Percentiles rank a stretch among this genome's conserved stretches.
phyloP scores from a whole-genome alignment of 2,113 vertebrate genomes.

The Psittacula cyanocephala region DNA sequence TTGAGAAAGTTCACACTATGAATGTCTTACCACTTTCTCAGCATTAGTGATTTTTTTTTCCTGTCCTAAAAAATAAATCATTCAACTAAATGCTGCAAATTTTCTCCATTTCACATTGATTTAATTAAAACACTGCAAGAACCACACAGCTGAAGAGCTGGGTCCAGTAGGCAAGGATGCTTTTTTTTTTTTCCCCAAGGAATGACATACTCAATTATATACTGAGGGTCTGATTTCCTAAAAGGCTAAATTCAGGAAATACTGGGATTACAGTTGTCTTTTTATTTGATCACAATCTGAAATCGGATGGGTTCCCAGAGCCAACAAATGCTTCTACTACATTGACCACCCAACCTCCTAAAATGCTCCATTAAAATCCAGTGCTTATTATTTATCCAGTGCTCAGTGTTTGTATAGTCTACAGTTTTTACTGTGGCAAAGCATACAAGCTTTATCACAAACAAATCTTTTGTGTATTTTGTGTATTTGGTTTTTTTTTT shows the following conservation, averaged over 20 bases:
- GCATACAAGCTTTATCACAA: neutral
- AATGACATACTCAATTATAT: neutral
- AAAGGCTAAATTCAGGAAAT: slow-evolving; percentile 21
- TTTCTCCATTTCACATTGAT: neutral
- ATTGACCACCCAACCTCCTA: neutral
- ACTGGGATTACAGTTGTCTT: neutral
- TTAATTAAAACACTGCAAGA: neutral
- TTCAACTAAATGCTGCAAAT: neutral
- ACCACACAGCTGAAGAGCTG: neutral
- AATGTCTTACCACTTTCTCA: neutral
- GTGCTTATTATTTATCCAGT: neutral
- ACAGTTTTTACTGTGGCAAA: neutral
- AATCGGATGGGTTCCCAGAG: neutral
- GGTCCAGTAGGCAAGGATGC: neutral
- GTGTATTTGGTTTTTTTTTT: neutral
- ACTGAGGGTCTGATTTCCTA: neutral
- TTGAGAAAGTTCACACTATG: neutral
- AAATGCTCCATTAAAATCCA: neutral
- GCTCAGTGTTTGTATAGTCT: neutral
- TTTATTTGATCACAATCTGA: neutral
- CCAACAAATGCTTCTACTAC: neutral
- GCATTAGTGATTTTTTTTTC: neutral
- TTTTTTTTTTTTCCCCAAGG: neutral
- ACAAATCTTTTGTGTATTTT: neutral
- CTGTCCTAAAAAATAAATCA: neutral